Conservation (phyloP, 2,797 vertebrate genomes). For the Gallirallus australis region DNA sequence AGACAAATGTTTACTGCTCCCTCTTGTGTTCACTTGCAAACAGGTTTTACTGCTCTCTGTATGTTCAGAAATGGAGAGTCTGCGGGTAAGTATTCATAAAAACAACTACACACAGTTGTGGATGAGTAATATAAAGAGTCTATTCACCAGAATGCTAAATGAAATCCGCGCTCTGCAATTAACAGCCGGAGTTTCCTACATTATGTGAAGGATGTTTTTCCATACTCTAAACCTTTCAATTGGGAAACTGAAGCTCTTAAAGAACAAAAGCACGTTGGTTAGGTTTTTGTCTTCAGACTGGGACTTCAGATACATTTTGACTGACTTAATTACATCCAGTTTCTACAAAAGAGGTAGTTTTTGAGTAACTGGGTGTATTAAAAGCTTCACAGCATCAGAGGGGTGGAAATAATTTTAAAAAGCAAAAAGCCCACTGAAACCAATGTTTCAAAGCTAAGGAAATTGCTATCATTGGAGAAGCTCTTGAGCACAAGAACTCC, state of each 20-base stretch:
- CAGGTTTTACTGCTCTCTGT: not conserved
- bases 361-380: not conserved
- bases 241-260: not conserved
- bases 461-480: not conserved
- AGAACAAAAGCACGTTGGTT: constrained; percentile 44
- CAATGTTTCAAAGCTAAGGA: not conserved
- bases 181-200: not conserved
- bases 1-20: constrained; percentile 2
- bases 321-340: not conserved
- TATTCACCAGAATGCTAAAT: not conserved
- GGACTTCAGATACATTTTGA: constrained; percentile 13
- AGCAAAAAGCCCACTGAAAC: not conserved
- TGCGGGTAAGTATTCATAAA: not conserved
- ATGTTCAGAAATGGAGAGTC: fast-evolving
- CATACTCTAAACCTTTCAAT: not conserved
- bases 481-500: not conserved
- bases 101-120: not conserved
- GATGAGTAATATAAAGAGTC: not conserved
- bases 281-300: constrained; percentile 23
- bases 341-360: not conserved
- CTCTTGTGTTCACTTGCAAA: constrained; percentile 24
- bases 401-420: not conserved
- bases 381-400: not conserved
- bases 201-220: not conserved
- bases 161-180: not conserved